phyloP scores from a whole-genome alignment of 2,113 vertebrate species.

The Ariopsis seemanni region DNA sequence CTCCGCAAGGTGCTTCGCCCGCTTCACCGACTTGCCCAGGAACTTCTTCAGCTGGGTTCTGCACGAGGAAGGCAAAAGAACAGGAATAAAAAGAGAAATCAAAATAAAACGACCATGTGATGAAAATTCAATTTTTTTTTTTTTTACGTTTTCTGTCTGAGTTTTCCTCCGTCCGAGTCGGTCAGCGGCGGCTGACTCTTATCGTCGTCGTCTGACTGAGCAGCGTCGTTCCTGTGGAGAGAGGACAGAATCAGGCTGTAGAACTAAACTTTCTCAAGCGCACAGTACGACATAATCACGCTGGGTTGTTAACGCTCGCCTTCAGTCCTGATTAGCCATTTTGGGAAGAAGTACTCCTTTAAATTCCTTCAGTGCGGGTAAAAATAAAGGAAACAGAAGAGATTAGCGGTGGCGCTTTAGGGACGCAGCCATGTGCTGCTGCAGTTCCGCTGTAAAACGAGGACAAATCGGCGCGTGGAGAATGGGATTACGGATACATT shows the following conservation, averaged over 20 bases:
- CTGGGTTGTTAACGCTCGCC: background rate
- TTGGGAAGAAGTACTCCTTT: background rate
- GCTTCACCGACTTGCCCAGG: slow-evolving; percentile 95
- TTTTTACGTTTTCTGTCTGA: slow-evolving; percentile 97
- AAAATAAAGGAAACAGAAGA: background rate
- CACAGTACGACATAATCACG: background rate
- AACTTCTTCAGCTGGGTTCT: slow-evolving; percentile 97
- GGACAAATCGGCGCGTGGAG: slow-evolving; percentile 36
- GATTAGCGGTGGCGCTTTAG: slow-evolving; percentile 16
- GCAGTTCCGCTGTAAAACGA: slow-evolving; percentile 29
- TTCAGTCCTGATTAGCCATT: background rate
- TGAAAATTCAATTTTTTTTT: background rate
- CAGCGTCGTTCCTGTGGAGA: slow-evolving; percentile 84
- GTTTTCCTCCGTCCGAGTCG: slow-evolving; percentile 90
- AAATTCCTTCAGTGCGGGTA: background rate
- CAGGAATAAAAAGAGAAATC: background rate
- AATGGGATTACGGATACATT: slow-evolving; percentile 44
- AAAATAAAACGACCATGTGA: too few species aligned
- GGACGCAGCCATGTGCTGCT: slow-evolving; percentile 10
- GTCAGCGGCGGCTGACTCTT: slow-evolving; percentile 83
- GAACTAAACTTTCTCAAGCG: background rate
- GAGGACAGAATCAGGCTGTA: slow-evolving; percentile 15
- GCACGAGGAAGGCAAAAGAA: slow-evolving; percentile 30
- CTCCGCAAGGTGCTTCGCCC: slow-evolving; percentile 93
- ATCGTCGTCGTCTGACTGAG: slow-evolving; percentile 97